Evolutionary conservation across 1,140 invertebrate species (phyloP).

Genomic region (Panonychus citri): DNA sequence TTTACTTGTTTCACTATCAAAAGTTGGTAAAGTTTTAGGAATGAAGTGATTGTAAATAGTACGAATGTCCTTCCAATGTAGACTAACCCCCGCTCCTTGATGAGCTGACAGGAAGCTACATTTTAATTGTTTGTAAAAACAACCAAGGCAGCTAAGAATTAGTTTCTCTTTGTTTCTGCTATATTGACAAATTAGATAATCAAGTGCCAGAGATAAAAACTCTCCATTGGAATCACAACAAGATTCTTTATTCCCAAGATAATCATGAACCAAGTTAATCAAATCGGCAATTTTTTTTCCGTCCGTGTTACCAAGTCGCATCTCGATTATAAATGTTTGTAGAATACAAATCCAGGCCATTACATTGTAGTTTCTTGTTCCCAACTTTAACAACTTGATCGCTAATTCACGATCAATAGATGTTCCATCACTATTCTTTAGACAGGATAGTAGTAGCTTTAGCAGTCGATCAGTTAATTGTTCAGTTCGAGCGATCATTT

Average conservation of each 20-base stretch:
- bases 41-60: conserved; percentile 59
- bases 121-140: conserved; percentile 7
- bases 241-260: conserved; percentile 4
- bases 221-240: conserved; percentile 7
- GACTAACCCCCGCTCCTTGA: conserved; percentile 3
- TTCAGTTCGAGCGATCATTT: conserved; percentile 2
- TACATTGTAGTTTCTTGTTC: background rate
- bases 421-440: background rate
- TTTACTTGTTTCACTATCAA: conserved; percentile 33
- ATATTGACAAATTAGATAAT: background rate
- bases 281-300: conserved; percentile 3
- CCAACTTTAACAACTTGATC: conserved; percentile 1
- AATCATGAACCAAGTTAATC: conserved; percentile 1
- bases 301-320: no score
- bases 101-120: background rate
- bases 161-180: background rate
- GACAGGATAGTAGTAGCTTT: background rate
- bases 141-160: conserved; percentile 2
- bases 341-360: conserved; percentile 6
- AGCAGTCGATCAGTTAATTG: background rate
- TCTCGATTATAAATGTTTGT: background rate
- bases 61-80: conserved; percentile 52
- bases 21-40: conserved; percentile 50
- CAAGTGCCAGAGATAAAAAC: conserved; percentile 1
- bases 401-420: background rate